Evolutionary conservation across 2,797 vertebrate species (phyloP), one percentile per base, ranked within the genome.

Genomic region (Ctenosaura bakeri): DNA sequence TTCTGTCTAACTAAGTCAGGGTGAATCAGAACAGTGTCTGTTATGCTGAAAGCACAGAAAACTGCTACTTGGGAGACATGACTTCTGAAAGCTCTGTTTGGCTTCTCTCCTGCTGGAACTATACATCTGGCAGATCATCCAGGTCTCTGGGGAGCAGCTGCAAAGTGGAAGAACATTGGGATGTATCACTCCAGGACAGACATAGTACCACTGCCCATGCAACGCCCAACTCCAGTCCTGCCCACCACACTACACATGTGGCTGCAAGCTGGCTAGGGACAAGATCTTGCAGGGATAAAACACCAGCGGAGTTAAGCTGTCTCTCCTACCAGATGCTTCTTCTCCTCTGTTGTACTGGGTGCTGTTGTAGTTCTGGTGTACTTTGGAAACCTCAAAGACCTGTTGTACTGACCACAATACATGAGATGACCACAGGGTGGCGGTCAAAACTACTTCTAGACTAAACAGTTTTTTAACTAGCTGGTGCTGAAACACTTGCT

Each of bases 361-460:
- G 3, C 42, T 4, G 42, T 46, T 29, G 32, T 73, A 73, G n/a
- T n/a, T 18, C 3, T 35, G 64, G 42, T 46, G 42, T 46, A 46
- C 42, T 4, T 46, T 46, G 42, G 42, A 46, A 46, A 50, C 26
- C 62, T 84, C 83, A 69, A 69, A 66, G 42, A 69, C 9, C 1
- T n/a, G 16, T 4, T n/a, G 50, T 12, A 38, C 6, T 0, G 71
- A 81, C 18, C 89, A 87, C 73, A 89, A 84, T 73, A 16, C 1
- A 3, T 0, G n/a, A 50, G 66, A 42, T 81, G 77, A 90, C 79
- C 85, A 92, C 86, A 32, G 92, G 94, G 92, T 38, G 85, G 92
- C 77, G 87, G n/a, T 10, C 56, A 35, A 87, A 83, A 42, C 20
- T 86, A 77, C 29, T 82, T n/a, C 22, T 59, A 16, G 26, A 46